phyloP scores from a whole-genome alignment of 1,140 invertebrate genomes.

The Brachionus plicatilis region DNA sequence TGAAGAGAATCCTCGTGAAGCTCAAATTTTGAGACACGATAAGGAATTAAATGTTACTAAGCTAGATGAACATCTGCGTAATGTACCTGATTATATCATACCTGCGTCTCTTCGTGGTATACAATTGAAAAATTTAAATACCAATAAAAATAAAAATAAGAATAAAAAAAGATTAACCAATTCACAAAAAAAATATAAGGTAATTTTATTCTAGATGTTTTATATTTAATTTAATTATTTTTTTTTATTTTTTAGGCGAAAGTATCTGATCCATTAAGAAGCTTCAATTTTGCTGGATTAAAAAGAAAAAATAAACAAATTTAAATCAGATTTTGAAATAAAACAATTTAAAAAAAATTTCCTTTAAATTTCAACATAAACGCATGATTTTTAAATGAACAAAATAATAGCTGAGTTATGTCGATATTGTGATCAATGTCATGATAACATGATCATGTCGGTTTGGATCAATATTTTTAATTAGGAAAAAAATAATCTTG shows the following conservation, averaged over 20 bases:
- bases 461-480: too few species aligned
- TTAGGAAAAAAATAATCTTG: too few species aligned
- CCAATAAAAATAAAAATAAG: constrained; percentile 17
- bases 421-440: too few species aligned
- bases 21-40: constrained; percentile 28
- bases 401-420: too few species aligned
- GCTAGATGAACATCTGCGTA: constrained; percentile 20
- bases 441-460: too few species aligned
- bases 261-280: constrained; percentile 25
- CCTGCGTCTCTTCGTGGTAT: constrained; percentile 22
- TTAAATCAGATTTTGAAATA: neutral
- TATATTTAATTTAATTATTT: neutral
- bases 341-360: neutral
- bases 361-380: too few species aligned
- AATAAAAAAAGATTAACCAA: constrained; percentile 22
- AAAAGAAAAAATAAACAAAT: constrained; percentile 35
- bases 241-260: neutral
- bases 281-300: constrained; percentile 33
- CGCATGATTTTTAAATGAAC: neutral
- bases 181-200: constrained; percentile 13
- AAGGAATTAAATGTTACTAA: constrained; percentile 24
- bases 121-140: constrained; percentile 30
- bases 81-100: constrained; percentile 40
- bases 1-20: constrained; percentile 36
- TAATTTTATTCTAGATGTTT: neutral